Base-by-base conservation (phyloP, 2,113 vertebrate genomes). In the Sturnus vulgaris region DNA sequence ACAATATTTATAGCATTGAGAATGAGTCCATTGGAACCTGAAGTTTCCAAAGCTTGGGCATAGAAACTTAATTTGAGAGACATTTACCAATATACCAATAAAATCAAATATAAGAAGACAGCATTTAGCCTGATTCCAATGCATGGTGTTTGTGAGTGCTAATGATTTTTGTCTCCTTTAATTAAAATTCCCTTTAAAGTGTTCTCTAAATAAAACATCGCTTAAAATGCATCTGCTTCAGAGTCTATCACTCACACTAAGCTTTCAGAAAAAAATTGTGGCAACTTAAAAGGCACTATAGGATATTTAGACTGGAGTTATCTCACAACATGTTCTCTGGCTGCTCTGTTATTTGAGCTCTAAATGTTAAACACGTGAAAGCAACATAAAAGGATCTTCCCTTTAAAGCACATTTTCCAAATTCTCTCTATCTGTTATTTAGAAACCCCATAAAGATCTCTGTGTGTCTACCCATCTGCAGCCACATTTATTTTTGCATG, bases 401-500 rank as follows among this genome's bases (percentile, higher is more conserved):
- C 68, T 65, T 55, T 66, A 91, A 93, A 95, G 84, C 42, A 23
- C 84, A 88, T 96, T 91, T 95, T 86, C 91, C 80, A 93, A 55
- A 92, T 88, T 82, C 86, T 61, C 91, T 76, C 86, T 88, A 90
- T 92, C 91, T 78, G 60, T 72, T 95, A 57, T 87, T 91, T 85
- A 73, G 94, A 92, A 92, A 82, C 11, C 63, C 91, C 64, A 8
- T 86, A 97, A 90, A 90, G 55, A 83, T 96, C 66, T 70, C 4
- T 89, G 85, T 96, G 90, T 63, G 71, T 86, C 91, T 86, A 83
- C 83, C 92, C 95, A 93, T 97, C 96, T 96, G 91, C 82, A 97
- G 78, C 92, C 96, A 96, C 97, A 83, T 98, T 97, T 97, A 97
- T 96, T 97, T 91, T 93, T 96, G 64, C 84, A 95, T 96, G 95